A percentile compares a stretch with the other conserved stretches of the same genome.
These are phyloP conservation scores for Drosophila ironensis DNA, from an alignment of 1,140 invertebrate species.

Conservation along the genomic window DNA sequence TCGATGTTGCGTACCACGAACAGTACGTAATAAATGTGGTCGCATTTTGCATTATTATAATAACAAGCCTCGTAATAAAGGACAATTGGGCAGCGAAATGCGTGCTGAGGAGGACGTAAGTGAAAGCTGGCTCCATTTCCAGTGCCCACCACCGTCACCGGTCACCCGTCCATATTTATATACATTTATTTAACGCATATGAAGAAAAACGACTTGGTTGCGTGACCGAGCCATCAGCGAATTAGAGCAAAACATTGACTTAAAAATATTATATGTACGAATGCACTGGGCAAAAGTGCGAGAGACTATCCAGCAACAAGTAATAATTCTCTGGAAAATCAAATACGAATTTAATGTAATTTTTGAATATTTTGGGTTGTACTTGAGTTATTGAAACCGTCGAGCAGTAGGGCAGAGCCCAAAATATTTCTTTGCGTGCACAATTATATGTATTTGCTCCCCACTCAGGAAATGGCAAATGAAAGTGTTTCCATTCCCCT, in stretches of 20 bases:
- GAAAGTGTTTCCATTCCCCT: constrained; percentile 22
- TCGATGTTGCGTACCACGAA: constrained; percentile 3
- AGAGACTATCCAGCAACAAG: too few relatives aligned
- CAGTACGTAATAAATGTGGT: constrained; percentile 23
- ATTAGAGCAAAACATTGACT: constrained; percentile 60
- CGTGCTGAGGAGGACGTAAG: constrained; percentile 39
- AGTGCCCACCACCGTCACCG: too few relatives aligned
- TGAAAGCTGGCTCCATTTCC: constrained; percentile 27
- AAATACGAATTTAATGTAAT: too few relatives aligned
- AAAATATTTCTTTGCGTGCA: not conserved
- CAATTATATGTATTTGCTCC: not conserved
- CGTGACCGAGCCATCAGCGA: constrained; percentile 58
- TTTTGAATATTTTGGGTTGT: too few relatives aligned
- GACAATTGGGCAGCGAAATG: constrained; percentile 46
- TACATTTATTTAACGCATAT: constrained; percentile 65
- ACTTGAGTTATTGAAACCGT: too few relatives aligned
- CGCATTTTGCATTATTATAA: constrained; percentile 54
- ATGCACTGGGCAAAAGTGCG: constrained; percentile 9
- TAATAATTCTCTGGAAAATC: too few relatives aligned
- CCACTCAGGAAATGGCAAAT: constrained; percentile 6
- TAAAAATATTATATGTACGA: constrained; percentile 29
- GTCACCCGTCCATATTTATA: constrained; percentile 25
- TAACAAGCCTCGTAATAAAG: constrained; percentile 61
- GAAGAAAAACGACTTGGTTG: constrained; percentile 71
- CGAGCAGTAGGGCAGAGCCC: too few relatives aligned